Evolutionary conservation across 2,797 vertebrate species (phyloP).

Genomic region (Chrysocyon brachyurus): DNA sequence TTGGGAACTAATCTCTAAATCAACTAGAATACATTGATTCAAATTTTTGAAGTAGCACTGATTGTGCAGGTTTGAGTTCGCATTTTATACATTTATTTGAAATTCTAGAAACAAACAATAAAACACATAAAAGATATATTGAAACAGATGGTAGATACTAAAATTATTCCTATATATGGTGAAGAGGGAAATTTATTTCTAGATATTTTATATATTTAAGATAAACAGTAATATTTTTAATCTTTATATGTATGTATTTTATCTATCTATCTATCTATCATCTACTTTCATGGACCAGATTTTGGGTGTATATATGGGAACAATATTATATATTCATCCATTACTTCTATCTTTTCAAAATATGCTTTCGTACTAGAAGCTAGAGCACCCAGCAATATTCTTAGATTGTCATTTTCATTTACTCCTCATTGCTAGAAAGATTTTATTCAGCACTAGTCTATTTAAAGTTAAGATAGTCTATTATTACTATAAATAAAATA

Average conservation of each 20-base stretch:
- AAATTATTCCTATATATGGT: conserved; percentile 76
- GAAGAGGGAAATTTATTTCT: conserved; percentile 73
- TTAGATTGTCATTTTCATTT: background rate
- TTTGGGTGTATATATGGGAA: background rate
- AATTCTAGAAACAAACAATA: conserved; percentile 88
- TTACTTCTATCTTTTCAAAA: conserved; percentile 48
- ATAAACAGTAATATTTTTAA: conserved; percentile 66
- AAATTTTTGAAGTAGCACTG: background rate
- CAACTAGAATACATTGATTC: background rate
- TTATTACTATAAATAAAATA: background rate
- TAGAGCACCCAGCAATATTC: background rate
- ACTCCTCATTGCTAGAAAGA: background rate
- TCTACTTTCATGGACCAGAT: conserved; percentile 34
- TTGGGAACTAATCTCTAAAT: conserved; percentile 58
- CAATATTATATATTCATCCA: background rate
- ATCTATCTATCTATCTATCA: too few relatives aligned
- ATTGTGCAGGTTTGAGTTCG: conserved; percentile 85
- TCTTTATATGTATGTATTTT: conserved; percentile 45
- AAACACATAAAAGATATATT: conserved; percentile 85
- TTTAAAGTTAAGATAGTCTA: background rate
- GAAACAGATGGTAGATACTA: conserved; percentile 84
- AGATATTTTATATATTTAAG: conserved; percentile 75
- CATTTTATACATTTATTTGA: conserved; percentile 86
- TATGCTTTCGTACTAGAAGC: conserved; percentile 17
- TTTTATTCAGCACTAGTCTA: background rate